These are phyloP conservation scores for Esox lucius DNA, from an alignment of 2,797 vertebrate species.

Conservation along the genomic window DNA sequence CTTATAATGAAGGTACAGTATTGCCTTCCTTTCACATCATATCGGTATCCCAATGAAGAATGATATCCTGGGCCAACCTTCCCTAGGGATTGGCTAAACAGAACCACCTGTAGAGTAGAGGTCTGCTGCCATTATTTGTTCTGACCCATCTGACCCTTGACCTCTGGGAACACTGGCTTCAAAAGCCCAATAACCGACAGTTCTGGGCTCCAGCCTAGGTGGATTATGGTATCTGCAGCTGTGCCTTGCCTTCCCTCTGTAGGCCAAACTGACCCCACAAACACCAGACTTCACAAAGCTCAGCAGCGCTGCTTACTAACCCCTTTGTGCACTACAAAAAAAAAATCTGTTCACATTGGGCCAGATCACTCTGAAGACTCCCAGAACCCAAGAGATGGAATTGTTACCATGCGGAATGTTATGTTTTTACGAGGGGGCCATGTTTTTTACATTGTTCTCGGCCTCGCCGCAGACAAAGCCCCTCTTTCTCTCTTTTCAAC, in stretches of 20 bases:
- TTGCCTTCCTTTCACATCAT: no score
- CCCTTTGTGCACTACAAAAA: conserved; percentile 25
- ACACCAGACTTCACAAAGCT: conserved; percentile 53
- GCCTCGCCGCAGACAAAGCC: conserved; percentile 4
- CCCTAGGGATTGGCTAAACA: conserved; percentile 56
- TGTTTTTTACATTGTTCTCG: conserved; percentile 9
- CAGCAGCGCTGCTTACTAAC: conserved; percentile 19
- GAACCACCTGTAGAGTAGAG: conserved; percentile 65
- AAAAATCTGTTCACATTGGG: conserved; percentile 37
- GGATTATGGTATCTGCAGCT: conserved; percentile 48
- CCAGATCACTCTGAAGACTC: conserved; percentile 47
- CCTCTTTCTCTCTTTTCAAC: conserved; percentile 11
- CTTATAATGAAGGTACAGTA: no score
- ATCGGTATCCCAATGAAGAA: no score
- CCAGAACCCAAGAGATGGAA: conserved; percentile 55
- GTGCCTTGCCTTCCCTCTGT: conserved; percentile 43
- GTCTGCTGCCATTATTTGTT: conserved; percentile 61
- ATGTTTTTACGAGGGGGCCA: conserved; percentile 21
- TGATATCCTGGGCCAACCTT: conserved; percentile 18
- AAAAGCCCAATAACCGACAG: conserved; percentile 58
- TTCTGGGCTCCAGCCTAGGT: conserved; percentile 19
- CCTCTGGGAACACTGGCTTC: conserved; percentile 64
- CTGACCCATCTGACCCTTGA: conserved; percentile 67
- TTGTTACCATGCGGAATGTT: conserved; percentile 51
- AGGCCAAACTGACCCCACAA: conserved; percentile 57